Evolutionary conservation across 2,888 invertebrate genomes (phyloP).

Genomic region (Keiferia lycopersicella): DNA sequence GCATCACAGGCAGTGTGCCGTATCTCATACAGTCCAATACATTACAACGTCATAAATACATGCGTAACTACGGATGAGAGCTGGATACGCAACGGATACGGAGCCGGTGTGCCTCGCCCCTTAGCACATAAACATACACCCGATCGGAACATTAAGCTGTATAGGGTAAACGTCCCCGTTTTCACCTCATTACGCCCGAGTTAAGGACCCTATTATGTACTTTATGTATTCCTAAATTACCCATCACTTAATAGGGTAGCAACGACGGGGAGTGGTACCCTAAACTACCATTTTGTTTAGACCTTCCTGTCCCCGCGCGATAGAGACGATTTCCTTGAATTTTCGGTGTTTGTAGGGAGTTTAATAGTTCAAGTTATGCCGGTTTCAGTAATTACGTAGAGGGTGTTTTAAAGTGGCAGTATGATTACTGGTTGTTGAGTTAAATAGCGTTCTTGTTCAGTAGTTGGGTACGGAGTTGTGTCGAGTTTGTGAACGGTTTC

Average conservation of each 20-base stretch:
- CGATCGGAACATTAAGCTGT: slow-evolving; percentile 58
- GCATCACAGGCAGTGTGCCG: too few species aligned
- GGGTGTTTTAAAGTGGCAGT: slow-evolving; percentile 74
- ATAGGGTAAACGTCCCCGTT: slow-evolving; percentile 70
- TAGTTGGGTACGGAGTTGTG: slow-evolving; percentile 38
- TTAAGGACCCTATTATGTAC: slow-evolving; percentile 80
- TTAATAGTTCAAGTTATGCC: slow-evolving; percentile 41
- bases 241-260: slow-evolving; percentile 78
- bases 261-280: slow-evolving; percentile 63
- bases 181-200: slow-evolving; percentile 78
- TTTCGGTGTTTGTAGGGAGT: slow-evolving; percentile 33
- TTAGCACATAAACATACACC: too few species aligned
- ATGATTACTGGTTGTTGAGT: slow-evolving; percentile 77
- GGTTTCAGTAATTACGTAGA: slow-evolving; percentile 54
- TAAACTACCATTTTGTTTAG: slow-evolving; percentile 50
- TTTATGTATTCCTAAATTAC: slow-evolving; percentile 81
- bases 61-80: too few species aligned
- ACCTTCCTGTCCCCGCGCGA: slow-evolving; percentile 42
- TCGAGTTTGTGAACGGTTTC: slow-evolving; percentile 36
- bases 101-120: too few species aligned
- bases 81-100: too few species aligned
- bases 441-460: slow-evolving; percentile 64
- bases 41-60: too few species aligned
- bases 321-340: slow-evolving; percentile 20
- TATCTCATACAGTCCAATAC: too few species aligned